A percentile compares a stretch with the other conserved stretches of the same genome.
These are phyloP conservation scores for Dynastes hyllus DNA, from an alignment of 2,888 invertebrate genomes.

Conservation along the genomic window DNA sequence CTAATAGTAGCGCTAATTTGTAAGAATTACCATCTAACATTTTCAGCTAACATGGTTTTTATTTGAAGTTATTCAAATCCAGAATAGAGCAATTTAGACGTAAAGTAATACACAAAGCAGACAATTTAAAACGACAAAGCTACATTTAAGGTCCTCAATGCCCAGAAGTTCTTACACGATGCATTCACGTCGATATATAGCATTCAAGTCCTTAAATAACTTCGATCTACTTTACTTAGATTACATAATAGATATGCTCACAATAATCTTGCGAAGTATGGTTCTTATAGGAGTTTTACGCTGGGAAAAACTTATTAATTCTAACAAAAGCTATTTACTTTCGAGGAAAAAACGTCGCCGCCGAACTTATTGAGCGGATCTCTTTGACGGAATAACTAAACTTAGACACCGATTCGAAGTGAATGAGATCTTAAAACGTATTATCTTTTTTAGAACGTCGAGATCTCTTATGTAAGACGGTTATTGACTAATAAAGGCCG, in stretches of 20 bases:
- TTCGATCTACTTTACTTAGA: neutral
- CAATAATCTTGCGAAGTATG: slow-evolving; percentile 5
- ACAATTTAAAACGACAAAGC: no score
- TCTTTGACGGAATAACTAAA: slow-evolving; percentile 18
- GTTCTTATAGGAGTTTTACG: slow-evolving; percentile 4
- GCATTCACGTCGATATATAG: neutral
- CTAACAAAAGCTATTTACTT: slow-evolving; percentile 11
- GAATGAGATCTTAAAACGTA: slow-evolving; percentile 8
- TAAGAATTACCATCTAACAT: no score
- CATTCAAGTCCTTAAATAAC: neutral
- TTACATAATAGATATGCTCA: slow-evolving; percentile 13
- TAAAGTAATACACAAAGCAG: no score
- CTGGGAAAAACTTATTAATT: slow-evolving; percentile 19
- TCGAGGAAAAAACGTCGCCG: neutral
- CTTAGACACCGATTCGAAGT: neutral
- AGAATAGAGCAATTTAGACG: no score
- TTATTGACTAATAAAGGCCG: slow-evolving; percentile 11
- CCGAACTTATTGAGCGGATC: neutral
- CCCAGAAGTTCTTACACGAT: neutral
- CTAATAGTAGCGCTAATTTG: no score
- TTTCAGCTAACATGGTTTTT: no score
- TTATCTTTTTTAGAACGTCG: neutral
- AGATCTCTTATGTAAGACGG: neutral
- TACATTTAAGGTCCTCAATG: no score
- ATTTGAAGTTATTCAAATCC: no score